Conservation (phyloP, 2,113 vertebrate genomes). For the Puffinus mauretanicus region DNA sequence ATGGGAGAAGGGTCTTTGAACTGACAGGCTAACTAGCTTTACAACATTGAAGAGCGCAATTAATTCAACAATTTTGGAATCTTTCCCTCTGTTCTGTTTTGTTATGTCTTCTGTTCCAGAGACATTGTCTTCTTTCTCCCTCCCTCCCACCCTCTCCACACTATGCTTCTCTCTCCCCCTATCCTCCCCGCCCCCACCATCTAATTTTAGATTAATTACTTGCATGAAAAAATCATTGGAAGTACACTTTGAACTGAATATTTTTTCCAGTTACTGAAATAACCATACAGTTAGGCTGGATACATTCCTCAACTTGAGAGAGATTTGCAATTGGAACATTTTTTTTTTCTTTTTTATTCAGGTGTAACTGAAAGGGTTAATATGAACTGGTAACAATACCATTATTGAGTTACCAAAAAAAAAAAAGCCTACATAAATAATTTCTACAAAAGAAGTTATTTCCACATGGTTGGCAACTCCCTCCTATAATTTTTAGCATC, state of each 20-base stretch:
- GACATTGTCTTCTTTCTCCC: not conserved
- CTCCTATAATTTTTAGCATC: constrained; percentile 51
- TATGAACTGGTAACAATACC: not conserved
- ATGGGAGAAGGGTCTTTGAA: not conserved
- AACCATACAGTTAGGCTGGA: not conserved
- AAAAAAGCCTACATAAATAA: not conserved
- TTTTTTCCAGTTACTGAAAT: not conserved
- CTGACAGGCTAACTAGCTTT: constrained; percentile 42
- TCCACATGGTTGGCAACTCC: constrained; percentile 43
- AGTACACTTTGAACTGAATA: not conserved
- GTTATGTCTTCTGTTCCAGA: not conserved
- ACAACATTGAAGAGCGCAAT: not conserved
- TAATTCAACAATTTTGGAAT: constrained; percentile 27
- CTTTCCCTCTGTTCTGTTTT: not conserved
- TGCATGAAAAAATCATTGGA: not conserved
- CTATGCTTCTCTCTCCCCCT: not conserved
- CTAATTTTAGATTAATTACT: not conserved
- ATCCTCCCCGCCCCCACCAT: fast-evolving
- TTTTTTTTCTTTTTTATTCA: not conserved
- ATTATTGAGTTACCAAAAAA: not conserved
- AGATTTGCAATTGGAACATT: not conserved
- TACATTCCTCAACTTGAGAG: not conserved
- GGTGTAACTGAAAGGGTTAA: not conserved
- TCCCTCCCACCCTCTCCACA: not conserved
- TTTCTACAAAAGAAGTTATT: constrained; percentile 56